Evolutionary conservation across 2,797 vertebrate genomes (phyloP), one percentile per base, ranked within the genome.

Genomic region (Mallotus villosus): DNA sequence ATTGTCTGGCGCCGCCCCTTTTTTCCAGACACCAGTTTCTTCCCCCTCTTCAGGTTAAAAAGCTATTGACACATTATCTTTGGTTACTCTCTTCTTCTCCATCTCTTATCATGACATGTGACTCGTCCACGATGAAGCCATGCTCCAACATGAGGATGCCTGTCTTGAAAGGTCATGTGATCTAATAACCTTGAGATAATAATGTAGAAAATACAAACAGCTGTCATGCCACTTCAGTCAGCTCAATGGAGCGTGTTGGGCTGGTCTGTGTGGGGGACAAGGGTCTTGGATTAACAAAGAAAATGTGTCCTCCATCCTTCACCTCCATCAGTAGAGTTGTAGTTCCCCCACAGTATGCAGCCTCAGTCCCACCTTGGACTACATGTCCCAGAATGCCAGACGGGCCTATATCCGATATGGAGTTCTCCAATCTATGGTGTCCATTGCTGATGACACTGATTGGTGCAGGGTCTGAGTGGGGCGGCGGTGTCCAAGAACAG

Each of bases 191-290:
- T 12, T 75, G 71, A 12, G 49, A 51, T 51, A 4, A 51, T 51
- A 19, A 51, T 14, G 49, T 14, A 14, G 49, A 14, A 51, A 19
- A 17, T 55, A 17, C 51, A 17, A 17, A 5, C 51, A 55, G 51
- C 17, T 67, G 67, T 92, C 87, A 92, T 37, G 87, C 91, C 24
- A 89, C 82, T 72, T 91, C 69, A 51, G 91, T 69, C 1, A 89
- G 84, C 61, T 85, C 83, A 29, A 68, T 46, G 7, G 78, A 67
- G 51, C 11, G 61, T 6, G 24, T 60, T 27, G 76, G 51, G 37
- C 85, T 83, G 9, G 66, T 81, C 59, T 71, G 79, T 72, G 78
- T 79, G 12, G 74, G 11, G 1, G 81, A 78, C 7, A 87, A 25
- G 49, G 87, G 82, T 22, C 85, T 86, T 78, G 86, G 74, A 63